phyloP scores from a whole-genome alignment of 2,797 vertebrate species.

The Gambusia yucatana region DNA sequence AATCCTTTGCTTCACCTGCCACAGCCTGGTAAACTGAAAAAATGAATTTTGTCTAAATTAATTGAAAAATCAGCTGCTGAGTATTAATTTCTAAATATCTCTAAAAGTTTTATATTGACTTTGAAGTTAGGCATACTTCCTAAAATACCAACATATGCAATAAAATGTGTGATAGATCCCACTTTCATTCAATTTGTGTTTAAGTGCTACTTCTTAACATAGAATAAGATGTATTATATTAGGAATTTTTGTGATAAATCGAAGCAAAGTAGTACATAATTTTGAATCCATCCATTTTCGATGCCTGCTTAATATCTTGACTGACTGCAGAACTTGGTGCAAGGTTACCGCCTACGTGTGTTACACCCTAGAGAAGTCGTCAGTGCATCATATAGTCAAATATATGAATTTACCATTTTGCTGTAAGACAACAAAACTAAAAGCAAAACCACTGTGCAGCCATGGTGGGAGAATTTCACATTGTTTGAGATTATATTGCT shows the following conservation, averaged over 20 bases:
- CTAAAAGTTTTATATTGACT: constrained; percentile 50
- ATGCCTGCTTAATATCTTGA: background rate
- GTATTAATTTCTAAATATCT: constrained; percentile 48
- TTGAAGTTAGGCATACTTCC: constrained; percentile 20
- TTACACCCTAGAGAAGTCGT: background rate
- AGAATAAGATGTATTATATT: background rate
- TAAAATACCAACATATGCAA: constrained; percentile 2
- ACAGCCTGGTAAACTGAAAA: constrained; percentile 42
- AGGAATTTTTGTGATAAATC: background rate
- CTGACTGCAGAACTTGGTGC: background rate
- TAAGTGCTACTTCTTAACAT: background rate
- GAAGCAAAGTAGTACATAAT: background rate
- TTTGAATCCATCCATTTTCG: background rate
- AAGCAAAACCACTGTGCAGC: background rate
- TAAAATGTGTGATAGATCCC: background rate
- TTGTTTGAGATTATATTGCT: background rate
- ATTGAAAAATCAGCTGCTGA: constrained; percentile 50
- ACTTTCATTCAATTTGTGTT: background rate
- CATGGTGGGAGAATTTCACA: background rate
- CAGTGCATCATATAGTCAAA: background rate
- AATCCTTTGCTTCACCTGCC: constrained; percentile 56
- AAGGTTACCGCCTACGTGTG: background rate
- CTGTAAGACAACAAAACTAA: background rate
- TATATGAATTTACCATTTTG: background rate
- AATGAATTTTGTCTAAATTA: constrained; percentile 54